Percentiles rank a stretch among this genome's conserved stretches.
phyloP scores from a whole-genome alignment of 2,888 invertebrate species.

The Ryuthela nishihirai region DNA sequence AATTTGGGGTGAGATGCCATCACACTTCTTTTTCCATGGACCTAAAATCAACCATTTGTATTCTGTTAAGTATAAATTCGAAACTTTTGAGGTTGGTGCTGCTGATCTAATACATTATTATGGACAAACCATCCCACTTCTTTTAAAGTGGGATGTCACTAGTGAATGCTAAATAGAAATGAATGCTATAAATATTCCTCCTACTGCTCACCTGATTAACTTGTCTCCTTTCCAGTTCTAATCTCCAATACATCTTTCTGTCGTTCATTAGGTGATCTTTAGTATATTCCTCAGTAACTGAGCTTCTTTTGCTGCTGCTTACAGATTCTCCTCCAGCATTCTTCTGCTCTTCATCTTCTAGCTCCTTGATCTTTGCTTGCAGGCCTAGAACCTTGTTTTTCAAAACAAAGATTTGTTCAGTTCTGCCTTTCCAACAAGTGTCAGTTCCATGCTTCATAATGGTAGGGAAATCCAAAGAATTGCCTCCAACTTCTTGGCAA shows the following conservation, averaged over 20 bases:
- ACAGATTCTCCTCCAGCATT: no score
- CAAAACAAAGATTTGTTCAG: slow-evolving; percentile 4
- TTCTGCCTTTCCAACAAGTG: background rate
- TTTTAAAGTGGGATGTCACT: no score
- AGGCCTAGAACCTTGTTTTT: slow-evolving; percentile 8
- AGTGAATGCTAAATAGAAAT: no score
- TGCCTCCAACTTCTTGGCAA: slow-evolving; percentile 7
- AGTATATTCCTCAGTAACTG: slow-evolving; percentile 6
- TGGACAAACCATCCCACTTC: no score
- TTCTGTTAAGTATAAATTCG: no score
- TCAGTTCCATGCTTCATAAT: slow-evolving; percentile 6
- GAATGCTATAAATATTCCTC: no score
- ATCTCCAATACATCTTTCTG: slow-evolving; percentile 13
- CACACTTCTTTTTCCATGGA: no score
- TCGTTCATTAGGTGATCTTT: background rate
- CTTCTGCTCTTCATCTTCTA: slow-evolving; percentile 6
- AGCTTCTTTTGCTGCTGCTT: no score
- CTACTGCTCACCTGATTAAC: slow-evolving; percentile 5
- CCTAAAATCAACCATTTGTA: no score
- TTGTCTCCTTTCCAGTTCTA: slow-evolving; percentile 14
- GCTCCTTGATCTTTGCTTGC: slow-evolving; percentile 6
- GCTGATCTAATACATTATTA: no score
- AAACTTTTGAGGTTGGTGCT: no score
- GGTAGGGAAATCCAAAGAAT: background rate
- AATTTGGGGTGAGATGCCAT: no score